These are phyloP conservation scores for Sepiola atlantica DNA, from an alignment of 2,888 invertebrate species.

Conservation along the genomic window DNA sequence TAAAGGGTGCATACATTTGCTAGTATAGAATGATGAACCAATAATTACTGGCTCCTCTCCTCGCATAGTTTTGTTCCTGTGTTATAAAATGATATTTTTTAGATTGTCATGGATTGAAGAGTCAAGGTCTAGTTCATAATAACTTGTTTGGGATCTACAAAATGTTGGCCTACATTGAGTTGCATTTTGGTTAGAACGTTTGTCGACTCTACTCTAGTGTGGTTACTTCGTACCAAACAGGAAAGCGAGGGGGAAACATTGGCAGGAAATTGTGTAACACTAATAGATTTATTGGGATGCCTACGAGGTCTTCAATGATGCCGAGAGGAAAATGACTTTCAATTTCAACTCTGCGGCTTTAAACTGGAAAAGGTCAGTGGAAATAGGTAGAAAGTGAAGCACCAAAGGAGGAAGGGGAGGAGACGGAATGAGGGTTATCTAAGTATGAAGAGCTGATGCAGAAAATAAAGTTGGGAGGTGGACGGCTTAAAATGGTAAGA, in stretches of 20 bases:
- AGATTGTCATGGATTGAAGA: background rate
- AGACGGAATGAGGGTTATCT: background rate
- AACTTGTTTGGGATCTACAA: background rate
- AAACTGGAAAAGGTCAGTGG: background rate
- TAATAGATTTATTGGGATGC: background rate
- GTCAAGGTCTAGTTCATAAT: background rate
- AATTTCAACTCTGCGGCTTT: background rate
- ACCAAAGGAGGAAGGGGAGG: background rate
- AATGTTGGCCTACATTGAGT: background rate
- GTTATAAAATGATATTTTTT: too few relatives aligned
- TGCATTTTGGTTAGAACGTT: background rate
- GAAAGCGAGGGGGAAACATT: background rate
- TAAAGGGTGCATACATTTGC: too few relatives aligned
- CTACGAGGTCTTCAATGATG: background rate
- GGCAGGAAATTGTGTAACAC: background rate
- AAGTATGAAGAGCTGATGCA: background rate
- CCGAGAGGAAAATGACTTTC: background rate
- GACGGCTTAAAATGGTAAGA: background rate
- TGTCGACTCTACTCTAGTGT: background rate
- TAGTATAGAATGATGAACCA: too few relatives aligned
- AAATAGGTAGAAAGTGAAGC: background rate
- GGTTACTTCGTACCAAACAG: background rate
- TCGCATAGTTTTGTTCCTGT: too few relatives aligned
- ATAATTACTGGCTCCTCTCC: too few relatives aligned
- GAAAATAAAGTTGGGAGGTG: background rate